Base-by-base conservation (phyloP, 2,797 vertebrate genomes). In the Rallus crepitans region DNA sequence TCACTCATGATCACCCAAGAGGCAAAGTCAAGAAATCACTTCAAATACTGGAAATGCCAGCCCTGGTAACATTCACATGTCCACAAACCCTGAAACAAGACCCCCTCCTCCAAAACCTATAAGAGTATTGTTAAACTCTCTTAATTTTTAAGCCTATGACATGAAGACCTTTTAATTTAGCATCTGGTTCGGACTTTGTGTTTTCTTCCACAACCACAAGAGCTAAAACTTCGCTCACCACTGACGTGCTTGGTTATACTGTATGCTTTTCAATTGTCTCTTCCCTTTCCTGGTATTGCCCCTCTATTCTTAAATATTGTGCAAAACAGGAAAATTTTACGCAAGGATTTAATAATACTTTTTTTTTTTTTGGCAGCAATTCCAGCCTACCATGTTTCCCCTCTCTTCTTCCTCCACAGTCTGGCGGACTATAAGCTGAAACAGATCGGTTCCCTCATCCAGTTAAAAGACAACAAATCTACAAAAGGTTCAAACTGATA, bases 261-360 rank as follows among this genome's bases (percentile, higher is more conserved):
- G 60, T 87, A 91, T 90, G 88, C 56, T 94, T 97, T 95, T 82
- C 77, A 95, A 95, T 90, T 94, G 87, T 90, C 87, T 96, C 93
- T 93, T 90, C 85, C 94, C 23, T 89, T 97, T 96, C 96, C 94
- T 95, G 93, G 63, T 94, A 95, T 87, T 96, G 95, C 96, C 92
- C 89, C 70, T 90, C 88, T 80, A 87, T 87, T 94, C 85, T 93
- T 68, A 70, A 93, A 96, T 93, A 91, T 35, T 90, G 85, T 94
- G 88, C 94, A 96, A 95, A 97, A 94, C 93, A 96, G 96, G 95
- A 96, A 96, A 96, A 95, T 90, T 96, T 90, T 96, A 94, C 64
- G 42, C 83, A 93, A 85, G 7, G 71, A 90, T 94, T 96, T 82
- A 96, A 96, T 91, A 95, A 94, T 90, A 82, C 95, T 52, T 52